A percentile compares a stretch with the other conserved stretches of the same genome.
phyloP scores from a whole-genome alignment of 2,888 invertebrate genomes.

The Baccha elongata region DNA sequence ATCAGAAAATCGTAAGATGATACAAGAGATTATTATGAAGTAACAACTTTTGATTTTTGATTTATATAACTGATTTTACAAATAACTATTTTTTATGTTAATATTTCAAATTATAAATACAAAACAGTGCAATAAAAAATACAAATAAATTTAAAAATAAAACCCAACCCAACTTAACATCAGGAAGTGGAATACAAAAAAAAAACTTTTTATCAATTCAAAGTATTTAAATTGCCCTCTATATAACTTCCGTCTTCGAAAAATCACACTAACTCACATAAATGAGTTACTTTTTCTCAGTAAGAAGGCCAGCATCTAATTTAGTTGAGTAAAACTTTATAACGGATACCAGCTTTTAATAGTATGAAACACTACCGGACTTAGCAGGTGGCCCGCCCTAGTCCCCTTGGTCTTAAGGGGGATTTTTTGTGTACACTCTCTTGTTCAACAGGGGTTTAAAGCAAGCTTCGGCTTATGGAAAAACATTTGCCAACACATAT shows the following conservation, averaged over 20 bases:
- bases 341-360: slow-evolving; percentile 34
- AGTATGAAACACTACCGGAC: slow-evolving; percentile 30
- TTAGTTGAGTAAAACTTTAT: slow-evolving; percentile 26
- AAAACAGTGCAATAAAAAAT: neutral
- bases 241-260: slow-evolving; percentile 26
- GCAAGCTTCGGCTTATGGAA: no score
- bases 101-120: no score
- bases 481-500: no score
- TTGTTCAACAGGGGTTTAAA: no score
- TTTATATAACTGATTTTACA: no score
- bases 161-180: neutral
- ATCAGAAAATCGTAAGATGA: neutral
- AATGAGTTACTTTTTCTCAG: slow-evolving; percentile 27
- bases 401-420: no score
- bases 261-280: slow-evolving; percentile 48
- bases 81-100: no score
- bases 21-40: no score
- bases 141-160: neutral
- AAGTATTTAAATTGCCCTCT: slow-evolving; percentile 52
- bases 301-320: slow-evolving; percentile 11
- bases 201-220: slow-evolving; percentile 47
- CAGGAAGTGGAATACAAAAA: slow-evolving; percentile 30
- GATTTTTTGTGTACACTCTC: no score
- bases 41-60: no score
- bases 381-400: no score